Percentiles rank a stretch among this genome's conserved stretches.
Evolutionary conservation across 2,888 invertebrate species (phyloP).

Genomic region (Lydus trimaculatus): DNA sequence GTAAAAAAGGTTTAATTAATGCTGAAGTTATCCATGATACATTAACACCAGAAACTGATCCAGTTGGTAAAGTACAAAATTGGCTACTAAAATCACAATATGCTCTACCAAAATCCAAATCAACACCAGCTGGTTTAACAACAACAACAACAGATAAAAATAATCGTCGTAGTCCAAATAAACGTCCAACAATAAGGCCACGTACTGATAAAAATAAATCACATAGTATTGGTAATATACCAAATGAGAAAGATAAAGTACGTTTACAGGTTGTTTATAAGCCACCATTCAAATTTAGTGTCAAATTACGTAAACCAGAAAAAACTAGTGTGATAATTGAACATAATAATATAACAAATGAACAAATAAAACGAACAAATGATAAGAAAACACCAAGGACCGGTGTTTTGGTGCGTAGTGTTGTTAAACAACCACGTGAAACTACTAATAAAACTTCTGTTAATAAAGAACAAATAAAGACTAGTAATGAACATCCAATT

Average conservation of each 20-base stretch:
- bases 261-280: constrained; percentile 86
- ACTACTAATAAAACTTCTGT: constrained; percentile 10
- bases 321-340: constrained; percentile 71
- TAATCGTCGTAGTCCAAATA: constrained; percentile 64
- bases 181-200: constrained; percentile 61
- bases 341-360: constrained; percentile 65
- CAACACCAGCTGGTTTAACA: constrained; percentile 76
- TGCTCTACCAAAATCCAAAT: constrained; percentile 81
- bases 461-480: constrained; percentile 5
- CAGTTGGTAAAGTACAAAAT: constrained; percentile 82
- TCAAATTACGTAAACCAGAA: constrained; percentile 77
- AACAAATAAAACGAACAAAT: constrained; percentile 38
- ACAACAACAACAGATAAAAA: constrained; percentile 60
- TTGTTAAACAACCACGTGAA: constrained; percentile 42
- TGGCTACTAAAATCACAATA: constrained; percentile 81
- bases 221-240: constrained; percentile 72
- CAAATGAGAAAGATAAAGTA: constrained; percentile 70
- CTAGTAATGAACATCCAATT: background rate
- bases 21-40: constrained; percentile 61
- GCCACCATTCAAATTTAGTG: constrained; percentile 86
- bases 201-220: constrained; percentile 67
- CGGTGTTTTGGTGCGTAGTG: constrained; percentile 62
- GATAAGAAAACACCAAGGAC: constrained; percentile 54
- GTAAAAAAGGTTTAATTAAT: constrained; percentile 61
- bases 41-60: constrained; percentile 61